phyloP scores from a whole-genome alignment of 1,140 invertebrate genomes.

The Leptestheria dahalacensis region DNA sequence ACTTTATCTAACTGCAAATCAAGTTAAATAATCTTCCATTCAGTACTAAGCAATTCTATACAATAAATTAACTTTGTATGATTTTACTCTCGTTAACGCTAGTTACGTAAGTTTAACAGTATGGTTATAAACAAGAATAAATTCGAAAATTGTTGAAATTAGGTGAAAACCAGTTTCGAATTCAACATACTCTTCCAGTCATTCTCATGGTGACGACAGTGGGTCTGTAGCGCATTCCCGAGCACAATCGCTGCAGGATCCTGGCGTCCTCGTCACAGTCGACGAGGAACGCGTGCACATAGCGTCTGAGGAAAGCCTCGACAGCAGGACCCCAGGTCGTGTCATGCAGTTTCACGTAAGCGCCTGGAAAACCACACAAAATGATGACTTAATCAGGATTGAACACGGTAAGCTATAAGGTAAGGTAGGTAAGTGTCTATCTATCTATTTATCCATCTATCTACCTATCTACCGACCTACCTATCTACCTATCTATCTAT shows the following conservation, averaged over 20 bases:
- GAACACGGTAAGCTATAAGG: too few relatives aligned
- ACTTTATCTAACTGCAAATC: too few relatives aligned
- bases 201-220: background rate
- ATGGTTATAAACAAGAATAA: background rate
- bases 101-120: background rate
- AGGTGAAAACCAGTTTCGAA: background rate
- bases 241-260: slow-evolving; percentile 26
- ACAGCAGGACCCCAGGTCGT: slow-evolving; percentile 46
- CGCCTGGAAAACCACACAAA: slow-evolving; percentile 18
- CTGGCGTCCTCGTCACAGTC: slow-evolving; percentile 47
- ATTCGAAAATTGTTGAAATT: background rate
- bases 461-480: too few relatives aligned
- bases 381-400: too few relatives aligned
- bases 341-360: slow-evolving; percentile 23
- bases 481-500: too few relatives aligned
- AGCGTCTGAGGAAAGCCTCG: slow-evolving; percentile 46
- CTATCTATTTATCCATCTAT: too few relatives aligned
- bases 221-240: slow-evolving; percentile 14
- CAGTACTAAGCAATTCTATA: too few relatives aligned
- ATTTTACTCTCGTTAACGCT: too few relatives aligned
- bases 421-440: too few relatives aligned
- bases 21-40: too few relatives aligned
- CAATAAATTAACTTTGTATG: too few relatives aligned
- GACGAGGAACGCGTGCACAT: slow-evolving; percentile 50
- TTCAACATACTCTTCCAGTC: background rate